Percentiles rank a stretch among this genome's conserved stretches.
Evolutionary conservation across 1,140 invertebrate species (phyloP).

Genomic region (Charaxes varanes): DNA sequence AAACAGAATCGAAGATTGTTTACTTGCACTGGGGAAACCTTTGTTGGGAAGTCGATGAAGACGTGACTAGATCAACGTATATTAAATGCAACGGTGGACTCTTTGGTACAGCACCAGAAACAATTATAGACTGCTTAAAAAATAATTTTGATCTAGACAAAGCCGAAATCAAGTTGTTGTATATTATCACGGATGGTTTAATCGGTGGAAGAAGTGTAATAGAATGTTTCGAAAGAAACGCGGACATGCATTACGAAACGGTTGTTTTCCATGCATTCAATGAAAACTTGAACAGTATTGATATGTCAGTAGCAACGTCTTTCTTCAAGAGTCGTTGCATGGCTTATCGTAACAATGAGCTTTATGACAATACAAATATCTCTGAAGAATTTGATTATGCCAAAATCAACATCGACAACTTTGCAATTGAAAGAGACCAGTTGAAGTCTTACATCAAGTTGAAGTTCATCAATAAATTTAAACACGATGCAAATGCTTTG

Average conservation of each 20-base stretch:
- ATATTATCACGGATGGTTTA: conserved; percentile 30
- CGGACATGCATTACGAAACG: conserved; percentile 24
- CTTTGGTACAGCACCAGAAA: conserved; percentile 13
- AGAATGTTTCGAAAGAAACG: conserved; percentile 19
- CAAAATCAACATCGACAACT: conserved; percentile 25
- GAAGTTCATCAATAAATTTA: conserved; percentile 23
- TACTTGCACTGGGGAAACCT: conserved; percentile 27
- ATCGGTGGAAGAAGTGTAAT: conserved; percentile 3
- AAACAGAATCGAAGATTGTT: conserved; percentile 24
- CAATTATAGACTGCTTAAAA: conserved; percentile 20
- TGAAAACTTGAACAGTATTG: conserved; percentile 3
- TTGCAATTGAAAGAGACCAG: conserved; percentile 19
- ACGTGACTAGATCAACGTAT: conserved; percentile 11
- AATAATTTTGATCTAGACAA: neutral
- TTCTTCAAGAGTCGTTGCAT: conserved; percentile 27
- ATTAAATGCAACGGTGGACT: neutral
- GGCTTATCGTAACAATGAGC: conserved; percentile 22
- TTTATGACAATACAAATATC: conserved; percentile 23
- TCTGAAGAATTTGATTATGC: conserved; percentile 24
- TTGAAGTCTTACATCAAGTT: conserved; percentile 27
- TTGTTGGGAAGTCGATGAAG: conserved; percentile 20
- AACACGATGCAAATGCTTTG: conserved; percentile 14
- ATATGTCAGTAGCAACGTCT: conserved; percentile 30
- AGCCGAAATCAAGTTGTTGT: conserved; percentile 17
- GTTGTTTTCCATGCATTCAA: conserved; percentile 28